Evolutionary conservation across 2,888 invertebrate species (phyloP).

Genomic region (Saturnia japonica): DNA sequence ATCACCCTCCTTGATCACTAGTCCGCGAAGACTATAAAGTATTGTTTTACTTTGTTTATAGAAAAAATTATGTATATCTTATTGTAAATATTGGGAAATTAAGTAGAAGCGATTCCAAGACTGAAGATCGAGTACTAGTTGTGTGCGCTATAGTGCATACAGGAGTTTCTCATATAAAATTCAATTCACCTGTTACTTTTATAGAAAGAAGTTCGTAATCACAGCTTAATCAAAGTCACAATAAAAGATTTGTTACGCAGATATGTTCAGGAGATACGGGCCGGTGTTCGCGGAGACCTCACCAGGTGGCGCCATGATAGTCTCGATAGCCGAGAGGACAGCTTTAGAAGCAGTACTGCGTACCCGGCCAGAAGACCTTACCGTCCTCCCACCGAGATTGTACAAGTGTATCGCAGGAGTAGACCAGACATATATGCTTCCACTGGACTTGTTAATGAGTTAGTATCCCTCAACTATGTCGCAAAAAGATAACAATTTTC

Average conservation of each 20-base stretch:
- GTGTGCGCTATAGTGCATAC: not conserved
- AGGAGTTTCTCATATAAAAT: not conserved
- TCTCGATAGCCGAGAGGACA: slow-evolving; percentile 86
- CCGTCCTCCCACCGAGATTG: slow-evolving; percentile 91
- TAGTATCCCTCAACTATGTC: slow-evolving; percentile 59
- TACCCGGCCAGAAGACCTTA: slow-evolving; percentile 88
- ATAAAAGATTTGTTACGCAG: slow-evolving; percentile 77
- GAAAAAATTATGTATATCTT: not conserved
- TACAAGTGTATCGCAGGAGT: slow-evolving; percentile 87
- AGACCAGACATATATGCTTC: slow-evolving; percentile 91
- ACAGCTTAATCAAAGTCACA: slow-evolving; percentile 47
- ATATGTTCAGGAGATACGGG: slow-evolving; percentile 88
- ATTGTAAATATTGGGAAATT: not conserved
- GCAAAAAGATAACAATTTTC: not conserved
- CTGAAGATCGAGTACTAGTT: not conserved
- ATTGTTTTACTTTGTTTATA: not conserved
- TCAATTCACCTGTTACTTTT: not conserved
- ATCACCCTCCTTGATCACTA: not conserved
- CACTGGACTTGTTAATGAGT: slow-evolving; percentile 92
- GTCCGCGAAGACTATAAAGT: not conserved
- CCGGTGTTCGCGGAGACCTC: slow-evolving; percentile 90
- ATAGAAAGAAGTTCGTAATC: not conserved
- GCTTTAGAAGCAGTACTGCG: slow-evolving; percentile 90
- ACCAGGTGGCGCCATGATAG: slow-evolving; percentile 86
- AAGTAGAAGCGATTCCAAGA: not conserved